Base-by-base conservation (phyloP, 2,113 vertebrate genomes). In the Grammomys dolichurus region DNA sequence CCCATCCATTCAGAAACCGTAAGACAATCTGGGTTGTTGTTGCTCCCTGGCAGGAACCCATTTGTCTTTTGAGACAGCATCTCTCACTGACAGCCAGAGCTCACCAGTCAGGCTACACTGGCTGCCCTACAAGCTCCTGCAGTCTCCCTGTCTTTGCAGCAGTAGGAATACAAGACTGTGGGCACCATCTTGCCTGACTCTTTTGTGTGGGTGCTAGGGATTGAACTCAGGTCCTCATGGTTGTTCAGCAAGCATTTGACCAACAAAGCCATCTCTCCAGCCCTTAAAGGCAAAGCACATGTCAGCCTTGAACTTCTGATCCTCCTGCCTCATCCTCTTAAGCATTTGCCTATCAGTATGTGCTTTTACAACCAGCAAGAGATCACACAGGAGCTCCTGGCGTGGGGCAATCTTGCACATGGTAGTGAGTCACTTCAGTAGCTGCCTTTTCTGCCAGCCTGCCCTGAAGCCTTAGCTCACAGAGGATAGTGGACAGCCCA, bases 361-460 rank as follows among this genome's bases (percentile, higher is more conserved):
- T 36, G 11, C 65, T 70, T 22, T 67, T 10, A 69, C 43, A 51
- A 36, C 3, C 33, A 54, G 33, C 12, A 54, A 33, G 72, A 40
- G 91, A 33, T 28, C 11, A 46, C 5, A 9, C 5, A 7, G 31
- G 69, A 73, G 81, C 93, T 43, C 46, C 17, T 7, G 4, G 56
- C 76, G 58, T 4, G 22, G 10, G 40, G 28, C 20, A 19, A 19
- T 26, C 24, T 19, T 36, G 69, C 20, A 1, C 4, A 2, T 3
- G 0, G 3, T 16, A 5, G 16, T 60, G 24, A 4, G 33, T 36
- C 17, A 3, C n/a, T 36, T 43, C 22, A 36, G 24, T 0, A 4
- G 36, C 43, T 40, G 1, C 58, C 54, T 10, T 36, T 75, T 13
- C 1, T 5, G 33, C 72, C 65, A 10, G 33, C 56, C 0, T 12